Evolutionary conservation across 2,113 vertebrate genomes (phyloP).

Genomic region (Micromys minutus): DNA sequence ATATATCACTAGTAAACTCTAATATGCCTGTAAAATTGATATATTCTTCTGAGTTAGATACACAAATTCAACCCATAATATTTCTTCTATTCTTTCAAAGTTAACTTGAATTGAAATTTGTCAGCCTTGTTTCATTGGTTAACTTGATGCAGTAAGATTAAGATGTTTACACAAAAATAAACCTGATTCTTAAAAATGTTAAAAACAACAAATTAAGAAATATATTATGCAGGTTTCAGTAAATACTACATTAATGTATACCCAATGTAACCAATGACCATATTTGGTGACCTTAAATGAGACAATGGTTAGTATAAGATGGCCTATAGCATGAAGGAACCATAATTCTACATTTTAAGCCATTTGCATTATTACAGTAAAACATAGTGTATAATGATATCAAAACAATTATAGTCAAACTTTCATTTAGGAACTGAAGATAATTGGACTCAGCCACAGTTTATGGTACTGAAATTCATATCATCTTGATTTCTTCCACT

Average conservation of each 20-base stretch:
- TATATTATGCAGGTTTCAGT: not conserved
- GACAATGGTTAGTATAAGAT: not conserved
- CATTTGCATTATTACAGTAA: not conserved
- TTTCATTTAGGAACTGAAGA: not conserved
- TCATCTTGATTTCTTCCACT: not conserved
- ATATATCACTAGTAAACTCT: not conserved
- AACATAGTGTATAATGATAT: not conserved
- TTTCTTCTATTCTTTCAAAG: accelerated
- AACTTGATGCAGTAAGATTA: not conserved
- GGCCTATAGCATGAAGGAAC: not conserved
- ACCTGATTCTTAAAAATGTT: not conserved
- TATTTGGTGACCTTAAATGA: not conserved
- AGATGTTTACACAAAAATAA: not conserved
- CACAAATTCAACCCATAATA: accelerated
- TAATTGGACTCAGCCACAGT: not conserved
- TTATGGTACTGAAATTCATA: not conserved
- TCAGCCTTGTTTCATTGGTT: not conserved
- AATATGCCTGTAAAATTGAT: not conserved
- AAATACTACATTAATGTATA: not conserved
- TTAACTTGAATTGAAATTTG: not conserved
- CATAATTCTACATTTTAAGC: not conserved
- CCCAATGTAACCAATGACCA: not conserved
- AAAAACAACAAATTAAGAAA: not conserved
- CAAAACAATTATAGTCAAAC: not conserved
- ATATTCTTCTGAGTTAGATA: not conserved